These are phyloP conservation scores for Neoascia interrupta DNA, from an alignment of 2,888 invertebrate species.

Conservation along the genomic window DNA sequence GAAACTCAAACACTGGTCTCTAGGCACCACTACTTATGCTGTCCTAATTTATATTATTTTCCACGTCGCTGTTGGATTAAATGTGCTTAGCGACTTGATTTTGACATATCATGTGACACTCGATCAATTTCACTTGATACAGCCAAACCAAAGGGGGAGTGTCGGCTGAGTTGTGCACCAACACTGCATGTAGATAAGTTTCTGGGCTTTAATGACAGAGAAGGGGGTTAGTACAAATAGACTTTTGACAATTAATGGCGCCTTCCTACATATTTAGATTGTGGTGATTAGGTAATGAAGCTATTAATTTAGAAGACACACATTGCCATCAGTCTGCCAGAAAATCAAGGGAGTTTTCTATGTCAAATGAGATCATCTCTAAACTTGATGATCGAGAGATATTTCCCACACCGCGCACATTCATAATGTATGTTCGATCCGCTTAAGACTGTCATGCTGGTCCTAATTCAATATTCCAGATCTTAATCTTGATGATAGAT, in stretches of 20 bases:
- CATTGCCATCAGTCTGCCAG: not conserved
- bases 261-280: slow-evolving; percentile 32
- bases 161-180: no score
- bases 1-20: slow-evolving; percentile 32
- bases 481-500: slow-evolving; percentile 31
- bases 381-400: no score
- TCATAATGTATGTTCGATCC: slow-evolving; percentile 14
- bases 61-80: slow-evolving; percentile 47
- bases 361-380: not conserved
- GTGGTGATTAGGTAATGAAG: slow-evolving; percentile 27
- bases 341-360: not conserved
- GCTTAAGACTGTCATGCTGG: slow-evolving; percentile 10
- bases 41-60: slow-evolving; percentile 52
- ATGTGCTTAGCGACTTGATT: slow-evolving; percentile 37
- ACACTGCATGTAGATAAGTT: not conserved
- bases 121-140: slow-evolving; percentile 59
- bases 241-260: slow-evolving; percentile 28
- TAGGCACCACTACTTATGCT: no score
- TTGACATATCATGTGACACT: slow-evolving; percentile 63
- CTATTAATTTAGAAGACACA: slow-evolving; percentile 9
- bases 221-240: not conserved
- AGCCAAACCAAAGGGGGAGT: slow-evolving; percentile 26
- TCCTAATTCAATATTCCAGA: slow-evolving; percentile 12
- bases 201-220: not conserved
- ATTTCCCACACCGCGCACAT: no score